A percentile compares a stretch with the other conserved stretches of the same genome.
Conservation (phyloP, 2,113 vertebrate species). For the Oenanthe oenanthe region DNA sequence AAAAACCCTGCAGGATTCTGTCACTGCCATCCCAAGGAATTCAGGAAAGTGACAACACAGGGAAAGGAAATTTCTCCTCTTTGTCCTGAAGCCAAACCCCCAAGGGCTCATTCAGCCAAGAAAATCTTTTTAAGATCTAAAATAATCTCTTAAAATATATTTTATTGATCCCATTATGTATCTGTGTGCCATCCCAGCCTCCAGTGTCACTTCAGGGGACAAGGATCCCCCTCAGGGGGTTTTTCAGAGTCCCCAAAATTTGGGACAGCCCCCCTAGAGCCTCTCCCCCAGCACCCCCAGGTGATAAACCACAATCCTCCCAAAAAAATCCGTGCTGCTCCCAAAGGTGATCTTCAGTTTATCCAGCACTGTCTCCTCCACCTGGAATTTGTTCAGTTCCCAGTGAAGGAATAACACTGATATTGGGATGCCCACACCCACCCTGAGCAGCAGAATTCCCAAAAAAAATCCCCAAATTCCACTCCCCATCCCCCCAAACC, state of each 20-base stretch:
- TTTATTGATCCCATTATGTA: background rate
- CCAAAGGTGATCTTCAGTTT: slow-evolving; percentile 90
- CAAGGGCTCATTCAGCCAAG: accelerated
- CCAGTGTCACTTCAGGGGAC: background rate
- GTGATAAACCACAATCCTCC: slow-evolving; percentile 90
- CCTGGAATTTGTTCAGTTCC: slow-evolving; percentile 83
- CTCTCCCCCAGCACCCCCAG: slow-evolving; percentile 86
- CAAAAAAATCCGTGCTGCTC: slow-evolving; percentile 91
- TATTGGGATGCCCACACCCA: no score
- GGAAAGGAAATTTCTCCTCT: background rate
- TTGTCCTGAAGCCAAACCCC: background rate
- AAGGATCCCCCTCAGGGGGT: background rate
- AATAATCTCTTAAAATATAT: no score
- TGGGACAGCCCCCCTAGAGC: slow-evolving; percentile 14
- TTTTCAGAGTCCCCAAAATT: background rate
- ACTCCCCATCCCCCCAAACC: accelerated
- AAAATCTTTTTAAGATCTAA: no score
- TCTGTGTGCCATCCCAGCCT: background rate
- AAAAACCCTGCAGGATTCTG: background rate
- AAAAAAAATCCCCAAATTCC: accelerated
- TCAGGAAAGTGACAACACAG: accelerated
- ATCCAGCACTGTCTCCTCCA: slow-evolving; percentile 79
- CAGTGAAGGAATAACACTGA: slow-evolving; percentile 68
- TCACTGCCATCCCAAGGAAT: background rate
- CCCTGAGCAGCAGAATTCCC: background rate